These are phyloP conservation scores for Agonopterix alstromeriana DNA, from an alignment of 2,888 invertebrate genomes.

Conservation along the genomic window DNA sequence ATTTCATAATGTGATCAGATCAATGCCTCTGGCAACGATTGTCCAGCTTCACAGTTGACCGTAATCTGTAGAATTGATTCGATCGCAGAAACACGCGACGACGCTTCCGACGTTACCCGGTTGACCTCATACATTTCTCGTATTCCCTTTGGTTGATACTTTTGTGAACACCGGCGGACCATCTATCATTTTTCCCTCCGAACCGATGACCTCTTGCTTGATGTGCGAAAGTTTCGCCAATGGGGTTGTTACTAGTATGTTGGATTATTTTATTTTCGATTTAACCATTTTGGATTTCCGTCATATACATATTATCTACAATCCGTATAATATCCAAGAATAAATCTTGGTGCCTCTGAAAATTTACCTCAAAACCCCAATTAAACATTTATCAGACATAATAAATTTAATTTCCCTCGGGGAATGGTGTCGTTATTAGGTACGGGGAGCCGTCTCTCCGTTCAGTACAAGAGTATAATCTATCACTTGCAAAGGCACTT, in stretches of 20 bases:
- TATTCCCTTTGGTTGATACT: conserved; percentile 48
- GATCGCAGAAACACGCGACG: conserved; percentile 31
- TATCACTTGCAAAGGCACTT: conserved; percentile 38
- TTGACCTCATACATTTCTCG: conserved; percentile 57
- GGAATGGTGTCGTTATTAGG: too few species aligned
- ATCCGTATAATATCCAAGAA: too few species aligned
- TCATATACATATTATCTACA: too few species aligned
- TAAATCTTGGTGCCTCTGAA: too few species aligned
- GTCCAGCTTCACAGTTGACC: not conserved
- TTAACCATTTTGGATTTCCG: too few species aligned
- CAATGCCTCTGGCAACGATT: not conserved
- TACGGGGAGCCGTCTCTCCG: too few species aligned
- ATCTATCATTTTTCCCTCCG: conserved; percentile 56
- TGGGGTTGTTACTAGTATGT: too few species aligned
- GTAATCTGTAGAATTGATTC: conserved; percentile 22
- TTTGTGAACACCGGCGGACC: conserved; percentile 48
- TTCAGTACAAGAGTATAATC: conserved; percentile 27
- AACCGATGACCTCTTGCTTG: conserved; percentile 46
- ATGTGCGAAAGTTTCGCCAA: conserved; percentile 17
- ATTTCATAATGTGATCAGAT: too few species aligned
- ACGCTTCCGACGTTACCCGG: conserved; percentile 49
- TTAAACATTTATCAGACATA: too few species aligned
- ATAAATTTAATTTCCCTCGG: too few species aligned
- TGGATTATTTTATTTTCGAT: too few species aligned
- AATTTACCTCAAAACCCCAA: too few species aligned